phyloP scores from a whole-genome alignment of 1,140 invertebrate genomes.

The Chlorops oryzae region DNA sequence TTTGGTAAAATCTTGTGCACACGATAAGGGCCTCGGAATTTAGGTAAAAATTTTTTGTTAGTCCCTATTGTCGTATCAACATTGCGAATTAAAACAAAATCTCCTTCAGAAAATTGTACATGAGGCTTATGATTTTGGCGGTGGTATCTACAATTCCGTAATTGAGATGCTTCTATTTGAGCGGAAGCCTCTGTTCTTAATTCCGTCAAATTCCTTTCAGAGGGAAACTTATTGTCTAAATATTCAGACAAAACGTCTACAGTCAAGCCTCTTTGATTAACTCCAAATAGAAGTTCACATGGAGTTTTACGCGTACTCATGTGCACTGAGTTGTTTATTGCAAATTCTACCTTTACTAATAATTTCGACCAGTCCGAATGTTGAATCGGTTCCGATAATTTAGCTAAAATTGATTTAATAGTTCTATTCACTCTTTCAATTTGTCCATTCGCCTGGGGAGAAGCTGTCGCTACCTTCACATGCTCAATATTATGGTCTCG shows the following conservation, averaged over 20 bases:
- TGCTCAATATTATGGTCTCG: slow-evolving; percentile 2
- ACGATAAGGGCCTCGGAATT: slow-evolving; percentile 3
- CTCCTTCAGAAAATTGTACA: not conserved
- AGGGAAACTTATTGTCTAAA: too few species aligned
- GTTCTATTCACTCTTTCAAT: slow-evolving; percentile 4
- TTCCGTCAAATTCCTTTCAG: too few species aligned
- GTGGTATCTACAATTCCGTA: too few species aligned
- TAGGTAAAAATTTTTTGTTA: slow-evolving; percentile 6
- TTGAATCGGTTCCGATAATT: too few species aligned
- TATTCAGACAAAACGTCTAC: too few species aligned
- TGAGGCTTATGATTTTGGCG: not conserved
- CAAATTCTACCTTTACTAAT: slow-evolving; percentile 6
- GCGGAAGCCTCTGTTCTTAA: too few species aligned
- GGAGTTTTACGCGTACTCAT: slow-evolving; percentile 1
- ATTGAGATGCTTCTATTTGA: too few species aligned
- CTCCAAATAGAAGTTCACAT: too few species aligned
- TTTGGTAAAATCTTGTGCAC: not conserved
- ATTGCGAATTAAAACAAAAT: slow-evolving; percentile 6
- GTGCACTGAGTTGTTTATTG: slow-evolving; percentile 7
- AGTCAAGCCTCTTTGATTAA: too few species aligned
- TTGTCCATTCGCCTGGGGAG: slow-evolving; percentile 1
- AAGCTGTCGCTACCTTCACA: not conserved
- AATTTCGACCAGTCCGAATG: slow-evolving; percentile 5
- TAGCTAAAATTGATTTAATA: slow-evolving; percentile 7
- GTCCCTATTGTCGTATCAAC: slow-evolving; percentile 3